A percentile compares a stretch with the other conserved stretches of the same genome.
phyloP scores from a whole-genome alignment of 2,888 invertebrate species.

The Chymomyza procnemis region DNA sequence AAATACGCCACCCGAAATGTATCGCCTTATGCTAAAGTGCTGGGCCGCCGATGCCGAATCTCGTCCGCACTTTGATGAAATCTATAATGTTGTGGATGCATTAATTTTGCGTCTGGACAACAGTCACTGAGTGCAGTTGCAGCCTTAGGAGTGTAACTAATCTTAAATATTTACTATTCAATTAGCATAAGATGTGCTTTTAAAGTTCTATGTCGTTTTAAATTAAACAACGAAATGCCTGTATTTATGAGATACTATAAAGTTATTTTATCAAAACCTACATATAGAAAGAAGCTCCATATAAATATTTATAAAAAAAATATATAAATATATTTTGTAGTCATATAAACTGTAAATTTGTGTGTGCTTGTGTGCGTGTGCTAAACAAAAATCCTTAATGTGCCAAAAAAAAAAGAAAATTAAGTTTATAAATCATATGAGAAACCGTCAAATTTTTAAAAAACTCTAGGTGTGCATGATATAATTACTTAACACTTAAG shows the following conservation, averaged over 20 bases:
- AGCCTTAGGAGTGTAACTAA: not conserved
- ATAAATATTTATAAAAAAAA: constrained; percentile 9
- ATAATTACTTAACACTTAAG: constrained; percentile 32
- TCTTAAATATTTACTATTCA: not conserved
- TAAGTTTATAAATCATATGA: constrained; percentile 21
- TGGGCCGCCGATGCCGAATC: constrained; percentile 96
- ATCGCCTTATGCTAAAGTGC: constrained; percentile 93
- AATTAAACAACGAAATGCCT: constrained; percentile 61
- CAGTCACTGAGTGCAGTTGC: constrained; percentile 58
- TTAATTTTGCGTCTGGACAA: constrained; percentile 78
- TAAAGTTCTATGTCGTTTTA: constrained; percentile 44
- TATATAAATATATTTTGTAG: constrained; percentile 49
- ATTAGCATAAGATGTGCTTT: constrained; percentile 42
- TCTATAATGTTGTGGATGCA: constrained; percentile 87
- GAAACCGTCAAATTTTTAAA: constrained; percentile 23
- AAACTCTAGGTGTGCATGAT: constrained; percentile 53
- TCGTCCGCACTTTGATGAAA: constrained; percentile 94
- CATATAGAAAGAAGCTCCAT: constrained; percentile 25
- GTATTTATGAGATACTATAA: constrained; percentile 58
- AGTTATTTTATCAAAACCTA: constrained; percentile 15
- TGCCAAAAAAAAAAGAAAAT: constrained; percentile 60
- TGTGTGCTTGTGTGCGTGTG: constrained; percentile 25
- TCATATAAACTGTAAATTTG: constrained; percentile 52
- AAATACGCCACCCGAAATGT: constrained; percentile 92
- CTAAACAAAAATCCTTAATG: constrained; percentile 57